A percentile compares a stretch with the other conserved stretches of the same genome.
These are phyloP conservation scores for Meloidogyne chitwoodi DNA, from an alignment of 1,140 invertebrate genomes.

Conservation along the genomic window DNA sequence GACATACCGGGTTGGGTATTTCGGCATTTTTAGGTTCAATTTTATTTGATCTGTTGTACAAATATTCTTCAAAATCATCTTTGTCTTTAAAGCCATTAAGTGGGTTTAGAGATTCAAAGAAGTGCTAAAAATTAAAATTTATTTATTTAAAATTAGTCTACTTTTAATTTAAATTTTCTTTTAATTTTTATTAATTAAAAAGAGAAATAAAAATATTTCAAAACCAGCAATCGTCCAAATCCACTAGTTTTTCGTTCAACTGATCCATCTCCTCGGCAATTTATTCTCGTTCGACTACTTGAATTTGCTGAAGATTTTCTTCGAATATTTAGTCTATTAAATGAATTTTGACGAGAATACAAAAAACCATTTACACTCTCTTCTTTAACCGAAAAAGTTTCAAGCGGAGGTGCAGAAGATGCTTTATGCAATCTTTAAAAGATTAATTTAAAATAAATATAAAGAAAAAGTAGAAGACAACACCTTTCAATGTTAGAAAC, in stretches of 20 bases:
- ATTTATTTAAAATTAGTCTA: constrained; percentile 17
- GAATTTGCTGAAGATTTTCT: background rate
- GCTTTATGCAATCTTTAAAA: constrained; percentile 12
- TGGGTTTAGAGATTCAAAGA: constrained; percentile 46
- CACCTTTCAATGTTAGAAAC: background rate
- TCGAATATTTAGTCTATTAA: background rate
- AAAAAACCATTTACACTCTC: background rate
- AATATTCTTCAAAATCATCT: constrained; percentile 48
- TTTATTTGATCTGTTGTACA: constrained; percentile 44
- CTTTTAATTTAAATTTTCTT: constrained; percentile 22
- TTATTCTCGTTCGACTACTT: background rate
- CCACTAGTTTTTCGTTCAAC: background rate
- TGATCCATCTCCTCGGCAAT: background rate
- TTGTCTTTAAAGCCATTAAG: constrained; percentile 49
- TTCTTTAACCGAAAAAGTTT: constrained; percentile 8
- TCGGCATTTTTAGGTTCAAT: constrained; percentile 47
- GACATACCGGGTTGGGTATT: constrained; percentile 26
- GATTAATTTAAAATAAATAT: background rate
- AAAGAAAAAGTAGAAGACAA: background rate
- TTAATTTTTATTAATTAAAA: background rate
- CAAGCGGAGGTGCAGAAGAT: constrained; percentile 26
- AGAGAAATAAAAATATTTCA: constrained; percentile 1
- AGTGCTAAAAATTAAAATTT: constrained; percentile 37
- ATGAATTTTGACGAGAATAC: background rate
- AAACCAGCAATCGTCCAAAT: background rate